Conservation (phyloP, 1,140 invertebrate genomes). For the Halictus rubicundus region DNA sequence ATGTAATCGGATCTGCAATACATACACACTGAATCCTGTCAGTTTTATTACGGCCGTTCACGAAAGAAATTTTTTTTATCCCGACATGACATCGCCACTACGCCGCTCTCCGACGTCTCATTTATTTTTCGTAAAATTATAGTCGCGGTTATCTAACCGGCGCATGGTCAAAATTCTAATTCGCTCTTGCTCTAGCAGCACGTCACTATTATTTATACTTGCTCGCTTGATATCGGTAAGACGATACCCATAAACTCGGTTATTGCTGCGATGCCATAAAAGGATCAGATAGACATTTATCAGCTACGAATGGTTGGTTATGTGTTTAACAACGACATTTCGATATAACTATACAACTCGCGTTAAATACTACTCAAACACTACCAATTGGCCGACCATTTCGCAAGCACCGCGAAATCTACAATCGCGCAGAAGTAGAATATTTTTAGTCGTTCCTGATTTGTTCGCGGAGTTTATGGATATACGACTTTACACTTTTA, state of each 20-base stretch:
- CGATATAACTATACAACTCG: slow-evolving; percentile 26
- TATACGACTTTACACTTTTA: too few relatives aligned
- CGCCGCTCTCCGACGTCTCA: too few relatives aligned
- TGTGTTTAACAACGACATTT: slow-evolving; percentile 61
- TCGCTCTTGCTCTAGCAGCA: slow-evolving; percentile 16
- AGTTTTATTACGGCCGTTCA: too few relatives aligned
- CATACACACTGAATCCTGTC: background rate
- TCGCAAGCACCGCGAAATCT: background rate
- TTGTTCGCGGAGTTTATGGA: too few relatives aligned
- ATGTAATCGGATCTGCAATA: slow-evolving; percentile 1
- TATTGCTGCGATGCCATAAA: slow-evolving; percentile 73
- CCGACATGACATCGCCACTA: background rate
- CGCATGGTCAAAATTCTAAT: slow-evolving; percentile 44
- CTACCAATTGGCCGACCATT: background rate
- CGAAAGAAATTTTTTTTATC: background rate
- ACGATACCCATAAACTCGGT: slow-evolving; percentile 71
- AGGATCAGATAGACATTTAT: slow-evolving; percentile 76
- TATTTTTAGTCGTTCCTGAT: background rate
- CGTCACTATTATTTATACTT: slow-evolving; percentile 66
- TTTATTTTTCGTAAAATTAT: background rate
- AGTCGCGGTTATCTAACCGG: background rate
- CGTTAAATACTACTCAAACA: slow-evolving; percentile 51
- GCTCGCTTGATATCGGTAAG: slow-evolving; percentile 64
- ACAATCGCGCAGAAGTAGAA: background rate
- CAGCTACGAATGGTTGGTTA: slow-evolving; percentile 65